Evolutionary conservation across 1,140 invertebrate genomes (phyloP), one percentile per base, ranked within the genome.

Genomic region (Uloborus diversus): DNA sequence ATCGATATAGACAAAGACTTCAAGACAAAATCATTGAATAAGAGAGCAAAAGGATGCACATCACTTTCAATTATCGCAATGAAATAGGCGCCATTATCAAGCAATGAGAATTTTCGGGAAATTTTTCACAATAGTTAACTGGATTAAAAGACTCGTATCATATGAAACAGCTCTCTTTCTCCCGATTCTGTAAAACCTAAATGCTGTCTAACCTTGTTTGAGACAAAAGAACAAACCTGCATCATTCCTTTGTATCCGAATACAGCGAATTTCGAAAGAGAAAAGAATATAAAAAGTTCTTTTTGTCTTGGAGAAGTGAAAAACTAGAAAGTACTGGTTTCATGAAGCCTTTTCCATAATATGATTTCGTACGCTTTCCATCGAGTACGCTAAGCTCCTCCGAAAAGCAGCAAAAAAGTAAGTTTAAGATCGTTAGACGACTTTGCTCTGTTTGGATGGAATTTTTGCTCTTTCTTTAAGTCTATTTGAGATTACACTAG

Each of bases 331-430:
- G 23, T 47, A 9, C 9, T 13, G 17, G 37, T 42, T 42, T 42
- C 11, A 37, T 23, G 33, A 28, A 57, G 49, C 23, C 56, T 57
- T 20, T 47, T 13, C 57, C 27, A 33, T 75, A 75, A 75, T 75
- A 75, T 75, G 71, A 75, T 75, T 75, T 75, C 59, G 71, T 51
- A 57, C 51, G 35, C 71, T 75, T 64, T 75, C 59, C 71, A 57
- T 64, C 51, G 69, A 27, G 25, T 47, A 28, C 13, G 17, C 33
- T 51, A 61, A 51, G 37, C 42, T 33, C 42, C 35, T 20, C 37
- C 25, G 37, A 33, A 75, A 71, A 64, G 30, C 30, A 42, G 47
- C 13, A 28, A 64, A 64, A 64, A 75, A 64, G 53, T 42, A 75
- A 35, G 57, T 14, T 49, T 64, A 37, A 25, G 42, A 75, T 75